Base-by-base conservation (phyloP, 2,797 vertebrate species). In the Hoplostethus mediterraneus region DNA sequence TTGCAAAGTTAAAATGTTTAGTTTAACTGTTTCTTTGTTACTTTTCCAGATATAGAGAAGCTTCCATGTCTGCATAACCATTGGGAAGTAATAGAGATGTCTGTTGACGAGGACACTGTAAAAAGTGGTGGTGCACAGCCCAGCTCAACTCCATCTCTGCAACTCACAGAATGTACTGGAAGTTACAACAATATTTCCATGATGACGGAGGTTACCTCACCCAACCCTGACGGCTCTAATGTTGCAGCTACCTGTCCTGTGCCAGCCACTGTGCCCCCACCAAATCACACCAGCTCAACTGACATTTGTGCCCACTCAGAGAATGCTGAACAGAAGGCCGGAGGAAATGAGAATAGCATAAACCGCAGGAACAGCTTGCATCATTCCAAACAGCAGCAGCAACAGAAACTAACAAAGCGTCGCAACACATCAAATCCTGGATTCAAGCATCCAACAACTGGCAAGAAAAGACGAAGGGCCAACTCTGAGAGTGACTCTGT, bases 401-500 rank as follows among this genome's bases (percentile, higher is more conserved):
- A 92, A 58, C 83, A 89, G 0, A 95, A 86, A 52, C 58, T 92
- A 3, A 74, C 85, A 10, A 97, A 96, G 77, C 93, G 96, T 0
- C 95, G 96, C 82, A 95, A 94, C 92, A 96, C 96, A 0, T 89
- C 94, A 3, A 96, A 84, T 36, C 84, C 89, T 2, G 91, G 94
- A 5, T 96, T 97, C 84, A 98, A 97, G 79, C 95, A 97, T 81
- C 96, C 96, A 0, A 78, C 87, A 5, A 92, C 94, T 12, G 95
- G 96, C 77, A 97, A 97, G 82, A 94, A 96, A 56, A 94, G 97
- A 3, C 92, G 97, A 56, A 91, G 97, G 64, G 94, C 95, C 44
- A 96, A 95, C 83, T 98, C 97, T 0, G 97, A 98, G 80, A 97
- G 96, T 38, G 96, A 97, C 86, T 96, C 96, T 0, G 95, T 97